A percentile compares a stretch with the other conserved stretches of the same genome.
These are phyloP conservation scores for Drosophila ananassae DNA, from an alignment of 1,140 invertebrate species.

Conservation along the genomic window DNA sequence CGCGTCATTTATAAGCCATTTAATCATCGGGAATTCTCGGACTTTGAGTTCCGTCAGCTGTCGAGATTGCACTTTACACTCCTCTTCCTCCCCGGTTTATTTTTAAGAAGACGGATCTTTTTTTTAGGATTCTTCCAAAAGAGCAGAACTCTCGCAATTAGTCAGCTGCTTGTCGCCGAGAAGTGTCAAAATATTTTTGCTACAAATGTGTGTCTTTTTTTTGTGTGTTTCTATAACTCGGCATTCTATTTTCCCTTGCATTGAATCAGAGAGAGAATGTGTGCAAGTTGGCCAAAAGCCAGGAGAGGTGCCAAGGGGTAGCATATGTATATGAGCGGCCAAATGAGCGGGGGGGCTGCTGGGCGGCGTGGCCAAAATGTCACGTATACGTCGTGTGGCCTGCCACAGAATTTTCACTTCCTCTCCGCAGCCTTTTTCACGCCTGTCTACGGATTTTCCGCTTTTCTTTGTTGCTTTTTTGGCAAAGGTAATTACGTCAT, in stretches of 20 bases:
- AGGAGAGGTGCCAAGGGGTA: neutral
- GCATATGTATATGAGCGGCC: neutral
- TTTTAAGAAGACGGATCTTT: conserved; percentile 21
- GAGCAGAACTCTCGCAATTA: conserved; percentile 64
- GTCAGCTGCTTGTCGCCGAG: conserved; percentile 69
- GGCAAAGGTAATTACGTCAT: conserved; percentile 69
- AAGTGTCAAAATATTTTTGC: conserved; percentile 79
- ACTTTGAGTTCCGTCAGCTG: conserved; percentile 65
- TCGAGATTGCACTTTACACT: conserved; percentile 60
- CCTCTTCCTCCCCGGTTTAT: neutral
- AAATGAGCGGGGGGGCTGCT: conserved; percentile 19
- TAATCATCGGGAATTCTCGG: conserved; percentile 60
- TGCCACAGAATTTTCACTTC: conserved; percentile 39
- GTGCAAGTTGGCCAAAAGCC: conserved; percentile 36
- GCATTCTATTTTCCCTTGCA: conserved; percentile 47
- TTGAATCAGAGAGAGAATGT: conserved; percentile 42
- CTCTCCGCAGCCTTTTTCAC: conserved; percentile 13
- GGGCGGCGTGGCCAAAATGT: conserved; percentile 69
- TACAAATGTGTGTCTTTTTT: conserved; percentile 35
- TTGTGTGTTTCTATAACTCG: conserved; percentile 55
- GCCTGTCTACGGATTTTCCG: conserved; percentile 36
- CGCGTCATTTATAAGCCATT: conserved; percentile 74
- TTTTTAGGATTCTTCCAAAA: conserved; percentile 35
- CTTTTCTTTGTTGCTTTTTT: conserved; percentile 24
- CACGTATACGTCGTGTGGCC: conserved; percentile 80